phyloP scores from a whole-genome alignment of 2,888 invertebrate genomes.

The Heliconius ismenius region DNA sequence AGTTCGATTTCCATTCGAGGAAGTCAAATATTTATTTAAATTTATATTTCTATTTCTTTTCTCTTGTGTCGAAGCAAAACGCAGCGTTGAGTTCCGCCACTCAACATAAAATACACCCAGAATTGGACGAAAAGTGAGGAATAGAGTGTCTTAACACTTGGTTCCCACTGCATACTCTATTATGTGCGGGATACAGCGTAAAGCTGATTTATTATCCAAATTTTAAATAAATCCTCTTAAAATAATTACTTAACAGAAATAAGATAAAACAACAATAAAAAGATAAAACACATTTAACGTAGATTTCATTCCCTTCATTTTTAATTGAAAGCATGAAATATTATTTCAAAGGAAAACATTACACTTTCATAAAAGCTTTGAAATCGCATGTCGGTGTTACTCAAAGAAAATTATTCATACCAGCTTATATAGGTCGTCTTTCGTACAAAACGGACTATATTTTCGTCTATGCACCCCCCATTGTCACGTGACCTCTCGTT shows the following conservation, averaged over 20 bases:
- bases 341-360: neutral
- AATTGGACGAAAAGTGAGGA: too few species aligned
- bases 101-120: too few species aligned
- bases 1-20: too few species aligned
- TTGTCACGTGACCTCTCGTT: conserved; percentile 15
- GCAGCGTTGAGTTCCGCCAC: too few species aligned
- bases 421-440: conserved; percentile 11
- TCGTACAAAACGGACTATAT: neutral
- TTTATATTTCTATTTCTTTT: too few species aligned
- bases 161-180: too few species aligned
- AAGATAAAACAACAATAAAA: neutral
- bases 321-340: neutral
- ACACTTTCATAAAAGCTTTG: neutral
- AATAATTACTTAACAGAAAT: neutral
- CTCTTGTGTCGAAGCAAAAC: too few species aligned
- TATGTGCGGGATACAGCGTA: too few species aligned
- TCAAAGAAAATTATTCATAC: conserved; percentile 15
- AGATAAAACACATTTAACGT: neutral
- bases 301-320: conserved; percentile 6
- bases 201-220: too few species aligned
- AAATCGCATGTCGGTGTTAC: neutral
- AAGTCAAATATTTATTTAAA: too few species aligned
- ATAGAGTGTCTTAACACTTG: too few species aligned
- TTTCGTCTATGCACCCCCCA: neutral
- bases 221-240: neutral